A percentile compares a stretch with the other conserved stretches of the same genome.
Conservation (phyloP, 1,140 invertebrate genomes). For the Trialeurodes vaporariorum region DNA sequence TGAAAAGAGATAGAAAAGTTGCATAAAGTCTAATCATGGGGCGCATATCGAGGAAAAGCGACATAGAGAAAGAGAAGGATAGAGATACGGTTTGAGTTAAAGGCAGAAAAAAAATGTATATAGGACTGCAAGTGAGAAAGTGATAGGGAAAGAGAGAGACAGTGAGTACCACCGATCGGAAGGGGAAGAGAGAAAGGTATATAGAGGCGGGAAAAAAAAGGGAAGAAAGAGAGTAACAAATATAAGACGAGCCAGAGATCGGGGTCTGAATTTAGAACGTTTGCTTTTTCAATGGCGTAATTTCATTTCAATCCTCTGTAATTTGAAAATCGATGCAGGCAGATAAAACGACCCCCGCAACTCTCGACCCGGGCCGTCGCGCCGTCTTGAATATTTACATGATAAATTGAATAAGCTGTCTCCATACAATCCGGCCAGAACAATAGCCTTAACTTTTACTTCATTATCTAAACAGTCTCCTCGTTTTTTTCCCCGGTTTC, state of each 20-base stretch:
- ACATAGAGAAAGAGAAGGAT: not conserved
- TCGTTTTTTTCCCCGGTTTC: not conserved
- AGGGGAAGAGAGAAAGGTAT: not conserved
- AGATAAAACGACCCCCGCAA: too few relatives aligned
- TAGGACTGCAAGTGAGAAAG: not conserved
- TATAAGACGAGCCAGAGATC: not conserved
- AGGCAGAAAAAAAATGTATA: not conserved
- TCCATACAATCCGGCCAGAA: not conserved
- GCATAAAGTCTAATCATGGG: too few relatives aligned
- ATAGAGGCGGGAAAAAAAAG: not conserved
- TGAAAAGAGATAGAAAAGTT: too few relatives aligned
- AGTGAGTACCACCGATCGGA: too few relatives aligned
- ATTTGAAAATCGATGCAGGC: not conserved
- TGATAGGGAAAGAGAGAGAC: not conserved
- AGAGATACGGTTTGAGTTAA: not conserved
- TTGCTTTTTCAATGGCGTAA: not conserved
- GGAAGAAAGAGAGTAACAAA: not conserved
- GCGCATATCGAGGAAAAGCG: too few relatives aligned
- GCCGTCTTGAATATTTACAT: not conserved
- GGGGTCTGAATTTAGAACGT: not conserved
- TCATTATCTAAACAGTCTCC: not conserved
- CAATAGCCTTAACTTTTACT: not conserved
- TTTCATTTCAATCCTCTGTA: not conserved
- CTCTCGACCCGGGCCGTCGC: too few relatives aligned
- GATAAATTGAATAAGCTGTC: not conserved